These are phyloP conservation scores for Cacoxenus indagator DNA, from an alignment of 2,888 invertebrate species.

Conservation along the genomic window DNA sequence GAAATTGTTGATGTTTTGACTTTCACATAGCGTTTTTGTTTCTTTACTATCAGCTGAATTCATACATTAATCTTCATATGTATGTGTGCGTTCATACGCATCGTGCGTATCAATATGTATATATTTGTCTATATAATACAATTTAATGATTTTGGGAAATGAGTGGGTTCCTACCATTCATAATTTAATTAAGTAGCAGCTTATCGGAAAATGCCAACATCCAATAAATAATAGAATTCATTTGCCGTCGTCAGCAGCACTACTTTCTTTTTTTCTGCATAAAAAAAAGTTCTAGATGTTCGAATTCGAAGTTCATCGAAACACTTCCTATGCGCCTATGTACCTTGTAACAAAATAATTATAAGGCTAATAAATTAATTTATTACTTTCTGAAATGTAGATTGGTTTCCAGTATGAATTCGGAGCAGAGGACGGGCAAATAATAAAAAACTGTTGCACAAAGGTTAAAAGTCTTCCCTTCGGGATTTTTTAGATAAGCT, in stretches of 20 bases:
- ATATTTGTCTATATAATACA: conserved; percentile 3
- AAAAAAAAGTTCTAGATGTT: neutral
- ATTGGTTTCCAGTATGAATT: neutral
- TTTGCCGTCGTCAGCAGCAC: conserved; percentile 1
- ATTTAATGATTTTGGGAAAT: neutral
- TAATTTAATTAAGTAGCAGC: neutral
- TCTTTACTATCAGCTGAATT: conserved; percentile 30
- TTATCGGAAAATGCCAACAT: conserved; percentile 1
- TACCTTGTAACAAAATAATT: too few species aligned
- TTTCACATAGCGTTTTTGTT: conserved; percentile 21
- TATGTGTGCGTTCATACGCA: conserved; percentile 14
- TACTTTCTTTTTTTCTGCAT: neutral
- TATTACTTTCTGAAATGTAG: too few species aligned
- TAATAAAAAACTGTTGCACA: conserved; percentile 33
- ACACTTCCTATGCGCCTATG: too few species aligned
- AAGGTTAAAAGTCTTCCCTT: conserved; percentile 1
- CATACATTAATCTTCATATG: conserved; percentile 30
- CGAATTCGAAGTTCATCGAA: too few species aligned
- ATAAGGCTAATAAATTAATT: too few species aligned
- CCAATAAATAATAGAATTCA: neutral
- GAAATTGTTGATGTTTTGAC: conserved; percentile 35
- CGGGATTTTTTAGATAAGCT: neutral
- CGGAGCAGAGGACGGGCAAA: neutral
- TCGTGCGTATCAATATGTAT: neutral
- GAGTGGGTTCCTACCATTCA: neutral